Conservation (phyloP, 2,113 vertebrate genomes). For the Eulacestoma nigropectus region DNA sequence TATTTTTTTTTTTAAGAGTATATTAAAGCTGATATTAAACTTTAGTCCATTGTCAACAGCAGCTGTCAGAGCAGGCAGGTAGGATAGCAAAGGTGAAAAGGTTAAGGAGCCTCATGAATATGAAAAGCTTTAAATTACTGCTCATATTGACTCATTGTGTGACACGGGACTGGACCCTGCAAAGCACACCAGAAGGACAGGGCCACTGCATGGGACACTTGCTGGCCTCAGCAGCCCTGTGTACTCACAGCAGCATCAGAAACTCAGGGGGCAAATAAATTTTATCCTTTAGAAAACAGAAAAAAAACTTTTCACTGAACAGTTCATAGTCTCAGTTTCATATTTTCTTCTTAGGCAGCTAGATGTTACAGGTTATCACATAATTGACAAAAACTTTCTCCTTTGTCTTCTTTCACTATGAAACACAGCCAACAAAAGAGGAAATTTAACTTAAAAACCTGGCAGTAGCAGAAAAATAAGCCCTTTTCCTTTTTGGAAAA, state of each 20-base stretch:
- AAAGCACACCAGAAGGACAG: background rate
- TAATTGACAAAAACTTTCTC: background rate
- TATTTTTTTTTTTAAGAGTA: too few species aligned
- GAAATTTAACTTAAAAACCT: background rate
- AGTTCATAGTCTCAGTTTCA: background rate
- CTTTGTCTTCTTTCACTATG: background rate
- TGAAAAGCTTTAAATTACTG: background rate
- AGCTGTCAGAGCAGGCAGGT: background rate
- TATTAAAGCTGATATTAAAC: background rate
- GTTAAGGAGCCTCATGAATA: background rate
- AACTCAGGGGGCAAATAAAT: background rate
- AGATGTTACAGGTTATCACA: background rate
- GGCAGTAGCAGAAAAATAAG: background rate
- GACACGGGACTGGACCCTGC: background rate
- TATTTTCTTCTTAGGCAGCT: background rate
- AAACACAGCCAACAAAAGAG: background rate
- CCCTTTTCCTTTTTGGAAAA: background rate
- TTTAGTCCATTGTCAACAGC: background rate
- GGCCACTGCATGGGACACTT: rapidly evolving
- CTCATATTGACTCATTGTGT: background rate
- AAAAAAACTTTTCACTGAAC: background rate
- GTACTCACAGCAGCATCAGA: background rate
- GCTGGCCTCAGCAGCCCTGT: background rate
- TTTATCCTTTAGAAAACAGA: background rate
- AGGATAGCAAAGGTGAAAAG: background rate